Base-by-base conservation (phyloP, 2,113 vertebrate species). In the Numida meleagris region DNA sequence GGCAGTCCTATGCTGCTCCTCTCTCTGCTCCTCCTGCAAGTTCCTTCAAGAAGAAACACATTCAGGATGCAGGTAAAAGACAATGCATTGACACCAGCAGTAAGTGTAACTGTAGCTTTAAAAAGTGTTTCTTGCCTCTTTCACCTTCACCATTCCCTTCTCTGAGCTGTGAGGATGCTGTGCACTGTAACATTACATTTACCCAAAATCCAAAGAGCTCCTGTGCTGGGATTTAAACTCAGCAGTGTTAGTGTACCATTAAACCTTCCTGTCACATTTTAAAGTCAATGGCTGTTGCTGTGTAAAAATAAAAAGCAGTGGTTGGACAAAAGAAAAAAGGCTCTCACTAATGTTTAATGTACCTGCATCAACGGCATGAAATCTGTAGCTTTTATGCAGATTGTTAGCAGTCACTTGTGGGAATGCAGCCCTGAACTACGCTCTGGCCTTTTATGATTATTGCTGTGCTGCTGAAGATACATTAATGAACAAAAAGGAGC, bases 261-360 rank as follows among this genome's bases (percentile, higher is more conserved):
- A 88, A 88, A 50, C 43, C 20, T 42, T 83, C 71, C 46, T 77
- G 82, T 88, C 83, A 15, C 8, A 15, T 81, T 91, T 90, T 50
- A 65, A 88, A 91, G 36, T 43, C 38, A 62, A 7, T 51, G 71
- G 74, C 85, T 86, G 23, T 83, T 71, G 31, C 38, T 61, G 58
- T 31, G 65, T 90, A 66, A 94, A 93, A 95, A 93, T 91, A 96
- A 96, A 92, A 88, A 93, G 72, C 85, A 93, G 83, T 86, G 65
- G 65, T 59, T 96, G 34, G 91, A 93, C 90, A 88, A 93, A 92
- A 82, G 29, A 91, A 68, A 88, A 89, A 87, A 71, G 83, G 20
- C 82, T 96, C 71, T 92, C n/a, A 43, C 34, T 85, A 31, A 14
- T 93, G 87, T 91, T 83, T 92, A 43, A 70, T 31, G 27, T 67